phyloP scores from a whole-genome alignment of 2,797 vertebrate genomes.

The Aselliscus stoliczkanus region DNA sequence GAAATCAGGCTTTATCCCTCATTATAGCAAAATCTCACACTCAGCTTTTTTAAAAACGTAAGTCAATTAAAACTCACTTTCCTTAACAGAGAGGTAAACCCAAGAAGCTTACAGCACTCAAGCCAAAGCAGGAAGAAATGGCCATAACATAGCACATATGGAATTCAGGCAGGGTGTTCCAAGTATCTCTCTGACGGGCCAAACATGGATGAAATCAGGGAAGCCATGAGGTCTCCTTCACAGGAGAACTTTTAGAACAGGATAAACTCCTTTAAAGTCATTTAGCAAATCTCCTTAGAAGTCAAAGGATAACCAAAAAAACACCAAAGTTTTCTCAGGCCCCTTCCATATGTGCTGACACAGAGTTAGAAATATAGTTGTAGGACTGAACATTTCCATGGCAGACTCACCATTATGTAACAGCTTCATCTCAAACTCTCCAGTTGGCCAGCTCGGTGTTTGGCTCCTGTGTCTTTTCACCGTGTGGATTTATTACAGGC shows the following conservation, averaged over 20 bases:
- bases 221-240: neutral
- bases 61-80: constrained; percentile 27
- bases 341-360: neutral
- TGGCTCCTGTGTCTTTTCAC: neutral
- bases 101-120: neutral
- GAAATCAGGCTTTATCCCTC: neutral
- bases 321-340: neutral
- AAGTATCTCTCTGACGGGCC: neutral
- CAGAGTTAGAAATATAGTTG: neutral
- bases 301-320: neutral
- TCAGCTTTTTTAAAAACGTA: neutral
- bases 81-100: constrained; percentile 6
- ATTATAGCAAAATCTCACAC: neutral
- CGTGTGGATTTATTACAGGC: neutral
- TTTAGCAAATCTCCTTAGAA: neutral
- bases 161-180: neutral
- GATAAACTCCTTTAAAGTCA: neutral
- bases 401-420: neutral
- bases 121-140: neutral
- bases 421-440: neutral
- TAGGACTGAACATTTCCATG: neutral
- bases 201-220: neutral
- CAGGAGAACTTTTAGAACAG: neutral
- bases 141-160: neutral
- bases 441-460: neutral